Evolutionary conservation across 2,797 vertebrate species (phyloP), one percentile per base, ranked within the genome.

Genomic region (Rhinichthys osculus): DNA sequence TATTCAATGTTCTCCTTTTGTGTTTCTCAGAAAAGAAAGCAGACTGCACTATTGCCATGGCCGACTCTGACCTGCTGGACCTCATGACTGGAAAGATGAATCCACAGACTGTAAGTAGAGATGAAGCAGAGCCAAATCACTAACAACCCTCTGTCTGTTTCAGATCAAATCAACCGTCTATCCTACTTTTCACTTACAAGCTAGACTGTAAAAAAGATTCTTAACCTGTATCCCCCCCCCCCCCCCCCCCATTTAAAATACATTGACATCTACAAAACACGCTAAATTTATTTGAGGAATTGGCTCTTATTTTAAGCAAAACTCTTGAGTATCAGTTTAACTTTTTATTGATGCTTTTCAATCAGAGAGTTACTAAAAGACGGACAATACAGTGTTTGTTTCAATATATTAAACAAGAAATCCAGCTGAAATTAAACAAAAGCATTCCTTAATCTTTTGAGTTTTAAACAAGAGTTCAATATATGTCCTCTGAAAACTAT

Each of bases 51-150:
- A 97, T 98, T 87, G 93, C 96, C 30, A 97, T 98, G 96, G 92
- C 96, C 0, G 97, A 98, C 42, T 64, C 94, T 0, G 97, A 98
- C 89, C 89, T 99, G 87, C 85, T 98, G 90, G 94, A 95, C 57
- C 85, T 99, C 90, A 97, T 98, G 97, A 98, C 97, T 3, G 97
- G 98, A 64, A 97, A 98, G 93, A 97, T 98, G 92, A 99, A 98
- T 90, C 97, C 97, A 82, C 98, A 98, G 93, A 97, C 96, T 52
- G 97, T 99, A 91, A 87, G 86, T 85, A 4, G 10, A 44, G 62
- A 52, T 66, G 17, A 69, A 40, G 16, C 23, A 57, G 38, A 19
- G 33, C 7, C 17, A 4, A n/a, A 33, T 62, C 21, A 4, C 21
- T 9, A 30, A 42, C 4, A 42, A 27, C 35, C 10, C 19, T 33